Conservation (phyloP, 2,113 vertebrate genomes). For the Psittacus erithacus region DNA sequence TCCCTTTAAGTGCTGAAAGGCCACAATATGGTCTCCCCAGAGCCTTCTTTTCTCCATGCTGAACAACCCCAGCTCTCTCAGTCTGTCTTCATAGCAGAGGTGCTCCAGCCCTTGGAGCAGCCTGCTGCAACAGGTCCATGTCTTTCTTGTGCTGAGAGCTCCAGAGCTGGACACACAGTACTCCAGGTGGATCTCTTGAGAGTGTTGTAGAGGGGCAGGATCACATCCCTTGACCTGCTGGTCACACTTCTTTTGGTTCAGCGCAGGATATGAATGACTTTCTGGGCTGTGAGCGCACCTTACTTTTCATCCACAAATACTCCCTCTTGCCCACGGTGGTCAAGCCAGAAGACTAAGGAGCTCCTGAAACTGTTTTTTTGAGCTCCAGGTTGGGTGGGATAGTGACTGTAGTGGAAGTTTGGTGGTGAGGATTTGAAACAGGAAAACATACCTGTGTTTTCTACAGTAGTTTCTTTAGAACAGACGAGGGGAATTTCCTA, state of each 20-base stretch:
- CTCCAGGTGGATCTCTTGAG: background rate
- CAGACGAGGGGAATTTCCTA: background rate
- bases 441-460: background rate
- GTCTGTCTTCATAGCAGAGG: background rate
- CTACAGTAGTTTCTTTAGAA: background rate
- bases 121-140: background rate
- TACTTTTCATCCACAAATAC: background rate
- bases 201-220: background rate
- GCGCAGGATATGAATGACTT: background rate
- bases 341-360: background rate
- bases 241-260: background rate
- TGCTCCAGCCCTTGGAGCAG: background rate
- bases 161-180: background rate
- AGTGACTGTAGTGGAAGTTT: background rate
- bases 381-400: background rate
- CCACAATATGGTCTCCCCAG: rapidly evolving
- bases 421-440: background rate
- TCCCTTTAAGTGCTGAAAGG: background rate
- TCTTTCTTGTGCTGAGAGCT: background rate
- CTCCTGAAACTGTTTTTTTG: background rate
- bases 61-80: background rate
- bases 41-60: background rate
- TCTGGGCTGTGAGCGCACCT: background rate
- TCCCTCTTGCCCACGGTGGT: background rate
- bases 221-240: background rate